These are phyloP conservation scores for Basileuterus tristriatus DNA, from an alignment of 2,797 vertebrate genomes.

Conservation along the genomic window DNA sequence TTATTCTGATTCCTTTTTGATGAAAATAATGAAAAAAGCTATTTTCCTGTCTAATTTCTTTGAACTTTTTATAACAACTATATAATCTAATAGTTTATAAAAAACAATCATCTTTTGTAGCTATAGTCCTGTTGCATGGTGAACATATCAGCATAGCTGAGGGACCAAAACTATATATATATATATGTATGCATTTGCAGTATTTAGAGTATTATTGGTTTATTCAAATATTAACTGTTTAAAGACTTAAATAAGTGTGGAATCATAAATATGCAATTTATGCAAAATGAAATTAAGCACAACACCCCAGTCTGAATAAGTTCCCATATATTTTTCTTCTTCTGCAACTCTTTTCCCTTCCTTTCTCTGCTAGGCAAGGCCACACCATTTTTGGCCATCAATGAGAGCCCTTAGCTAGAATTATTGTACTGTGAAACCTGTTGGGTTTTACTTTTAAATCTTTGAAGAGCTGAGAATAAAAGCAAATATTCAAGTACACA, in stretches of 20 bases:
- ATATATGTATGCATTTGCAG: neutral
- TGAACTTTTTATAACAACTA: neutral
- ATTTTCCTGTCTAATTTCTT: neutral
- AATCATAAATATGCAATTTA: neutral
- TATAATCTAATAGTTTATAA: neutral
- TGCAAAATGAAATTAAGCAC: neutral
- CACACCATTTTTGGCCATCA: neutral
- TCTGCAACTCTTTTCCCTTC: neutral
- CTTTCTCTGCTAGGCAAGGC: neutral
- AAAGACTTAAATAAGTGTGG: neutral
- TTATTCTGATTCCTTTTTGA: neutral
- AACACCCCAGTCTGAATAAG: neutral
- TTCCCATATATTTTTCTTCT: neutral
- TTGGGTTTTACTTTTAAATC: neutral
- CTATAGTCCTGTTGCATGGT: neutral
- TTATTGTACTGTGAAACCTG: neutral
- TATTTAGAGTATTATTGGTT: neutral
- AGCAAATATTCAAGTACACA: neutral
- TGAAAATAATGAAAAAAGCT: neutral
- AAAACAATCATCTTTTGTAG: neutral
- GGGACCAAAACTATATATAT: neutral
- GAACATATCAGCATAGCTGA: neutral
- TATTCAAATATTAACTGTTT: neutral
- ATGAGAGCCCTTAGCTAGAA: neutral
- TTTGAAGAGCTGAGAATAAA: neutral